Base-by-base conservation (phyloP, 1,140 invertebrate species). In the Penaeus indicus region DNA sequence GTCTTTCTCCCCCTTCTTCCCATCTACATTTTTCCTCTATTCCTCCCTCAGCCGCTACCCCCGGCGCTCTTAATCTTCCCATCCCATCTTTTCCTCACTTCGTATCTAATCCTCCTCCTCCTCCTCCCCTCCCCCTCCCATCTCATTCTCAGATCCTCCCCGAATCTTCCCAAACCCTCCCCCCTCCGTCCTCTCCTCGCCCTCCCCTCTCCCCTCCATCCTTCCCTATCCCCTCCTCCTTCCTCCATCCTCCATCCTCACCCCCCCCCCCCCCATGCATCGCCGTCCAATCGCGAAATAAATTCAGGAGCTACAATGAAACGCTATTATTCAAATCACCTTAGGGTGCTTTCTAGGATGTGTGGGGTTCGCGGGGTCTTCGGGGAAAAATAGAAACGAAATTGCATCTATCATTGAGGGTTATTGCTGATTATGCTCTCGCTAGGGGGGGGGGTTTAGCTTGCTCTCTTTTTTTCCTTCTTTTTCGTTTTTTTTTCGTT, bases 301-400 rank as follows among this genome's bases (percentile, higher is more conserved):
- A 88, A 88, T 88, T 88, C 86, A 75, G 80, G 67, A 27, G 86
- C 63, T 81, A 88, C 86, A 88, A 88, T 88, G 86, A 88, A 88
- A 88, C 86, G 86, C 86, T 88, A 88, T 88, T 88, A 88, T 88
- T 88, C 86, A 88, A 88, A 88, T 88, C 86, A 88, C 86, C 86
- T 88, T 87, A 88, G 79, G 86, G 84, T 62, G 84, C 84, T 75
- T 62, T 78, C 84, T 47, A 75, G 69, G 69, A 75, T 72, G 47
- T 25, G 32, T 16, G 84, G 25, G 72, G 84, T 22, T 47, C 47
- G 16, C n/a, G 47, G 60, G 72, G 75, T 77, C 69, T 77, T 78
- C 21, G 25, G 84, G 75, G 84, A 85, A 62, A 75, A 63, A 85
- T 77, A 60, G 72, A 78, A 32, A 77, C 27, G 69, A 78, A 85